Conservation (phyloP, 2,113 vertebrate species). For the Indri indri region DNA sequence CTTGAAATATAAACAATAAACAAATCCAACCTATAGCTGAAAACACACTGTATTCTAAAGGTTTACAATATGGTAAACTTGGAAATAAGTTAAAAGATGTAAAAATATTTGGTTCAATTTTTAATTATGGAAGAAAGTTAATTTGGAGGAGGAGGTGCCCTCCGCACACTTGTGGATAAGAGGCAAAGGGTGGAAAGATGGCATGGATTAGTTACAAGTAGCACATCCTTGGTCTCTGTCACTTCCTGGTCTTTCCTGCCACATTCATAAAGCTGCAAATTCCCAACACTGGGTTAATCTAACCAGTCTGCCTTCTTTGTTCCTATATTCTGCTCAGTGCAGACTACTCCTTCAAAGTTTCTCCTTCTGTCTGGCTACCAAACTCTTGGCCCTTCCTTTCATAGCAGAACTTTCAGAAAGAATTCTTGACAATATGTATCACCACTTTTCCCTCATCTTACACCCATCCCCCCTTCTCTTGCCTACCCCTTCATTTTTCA, state of each 20-base stretch:
- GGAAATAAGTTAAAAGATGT: background rate
- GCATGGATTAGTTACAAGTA: background rate
- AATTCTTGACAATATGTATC: background rate
- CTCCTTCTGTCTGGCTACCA: background rate
- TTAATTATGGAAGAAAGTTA: background rate
- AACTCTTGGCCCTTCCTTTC: background rate
- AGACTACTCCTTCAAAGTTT: background rate
- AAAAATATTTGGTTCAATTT: background rate
- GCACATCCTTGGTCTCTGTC: background rate
- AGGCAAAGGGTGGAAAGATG: background rate
- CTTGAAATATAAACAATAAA: background rate
- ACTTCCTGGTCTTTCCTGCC: background rate
- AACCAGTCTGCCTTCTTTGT: background rate
- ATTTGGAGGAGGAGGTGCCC: background rate
- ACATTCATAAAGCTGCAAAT: background rate
- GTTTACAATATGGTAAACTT: background rate
- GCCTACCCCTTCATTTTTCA: background rate
- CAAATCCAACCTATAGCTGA: background rate
- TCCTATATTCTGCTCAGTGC: background rate
- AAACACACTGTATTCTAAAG: background rate
- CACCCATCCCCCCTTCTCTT: background rate
- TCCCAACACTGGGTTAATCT: background rate
- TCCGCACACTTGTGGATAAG: background rate
- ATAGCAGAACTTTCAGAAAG: background rate
- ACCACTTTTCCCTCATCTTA: background rate